A percentile compares a stretch with the other conserved stretches of the same genome.
Conservation (phyloP, 2,113 vertebrate species). For the Nicator chloris region DNA sequence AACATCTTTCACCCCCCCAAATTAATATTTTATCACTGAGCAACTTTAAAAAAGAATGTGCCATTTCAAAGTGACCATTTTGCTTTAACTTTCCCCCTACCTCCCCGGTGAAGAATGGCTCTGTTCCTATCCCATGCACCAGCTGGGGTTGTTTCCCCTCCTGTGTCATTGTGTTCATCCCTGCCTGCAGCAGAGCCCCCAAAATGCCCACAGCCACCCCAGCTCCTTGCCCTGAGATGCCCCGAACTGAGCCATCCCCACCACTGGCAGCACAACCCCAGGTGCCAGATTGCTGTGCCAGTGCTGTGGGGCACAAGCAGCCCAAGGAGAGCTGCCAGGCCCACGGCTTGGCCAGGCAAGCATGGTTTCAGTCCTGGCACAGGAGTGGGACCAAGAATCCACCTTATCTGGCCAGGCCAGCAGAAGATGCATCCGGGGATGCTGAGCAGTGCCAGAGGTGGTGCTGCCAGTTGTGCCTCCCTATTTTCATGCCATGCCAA, state of each 20-base stretch:
- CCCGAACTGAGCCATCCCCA: rapidly evolving
- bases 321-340: background rate
- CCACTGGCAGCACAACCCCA: background rate
- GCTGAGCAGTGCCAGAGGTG: background rate
- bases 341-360: rapidly evolving
- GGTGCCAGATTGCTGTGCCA: background rate
- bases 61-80: background rate
- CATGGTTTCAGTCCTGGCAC: background rate
- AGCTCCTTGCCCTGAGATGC: background rate
- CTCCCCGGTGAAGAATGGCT: background rate
- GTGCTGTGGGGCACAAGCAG: rapidly evolving
- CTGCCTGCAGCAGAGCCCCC: background rate
- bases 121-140: background rate
- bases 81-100: background rate
- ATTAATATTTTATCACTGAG: background rate
- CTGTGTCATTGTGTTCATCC: rapidly evolving
- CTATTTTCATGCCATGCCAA: rapidly evolving
- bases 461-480: background rate
- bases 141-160: background rate
- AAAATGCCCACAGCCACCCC: rapidly evolving
- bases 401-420: background rate
- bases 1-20: background rate
- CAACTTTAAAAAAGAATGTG: background rate
- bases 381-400: background rate
- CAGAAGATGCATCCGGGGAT: rapidly evolving